Base-by-base conservation (phyloP, 2,113 vertebrate genomes). In the Cervus canadensis region DNA sequence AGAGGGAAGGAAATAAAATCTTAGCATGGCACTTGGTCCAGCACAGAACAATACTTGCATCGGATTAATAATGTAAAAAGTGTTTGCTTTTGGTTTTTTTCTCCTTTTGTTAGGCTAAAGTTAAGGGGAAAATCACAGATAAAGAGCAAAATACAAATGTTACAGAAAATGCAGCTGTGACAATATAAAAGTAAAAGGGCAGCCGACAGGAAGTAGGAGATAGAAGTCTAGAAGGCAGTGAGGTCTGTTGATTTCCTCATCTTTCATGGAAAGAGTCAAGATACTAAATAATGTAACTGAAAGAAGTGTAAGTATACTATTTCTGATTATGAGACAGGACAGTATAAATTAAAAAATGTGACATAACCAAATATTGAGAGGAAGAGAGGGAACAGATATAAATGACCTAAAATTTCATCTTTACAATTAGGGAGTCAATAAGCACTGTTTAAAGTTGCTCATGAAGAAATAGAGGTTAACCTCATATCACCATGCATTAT, bases 371-470 rank as follows among this genome's bases (percentile, higher is more conserved):
- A 87, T 56, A 43, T 3, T 87, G 74, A 78, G 40, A 64, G 78
- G 50, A 86, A 64, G n/a, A 52, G 2, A 48, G 16, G 9, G 4
- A 52, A 79, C 52, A 48, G 78, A 60, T 1, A 23, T 2, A 59
- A 91, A 64, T 64, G 67, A 96, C 23, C 64, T 90, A 16, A 91
- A 62, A 30, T n/a, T 26, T 54, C 89, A 60, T 90, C 89, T 91
- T 94, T 81, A 91, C 59, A 85, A 40, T 5, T 7, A 87, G 45
- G 50, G 52, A 33, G 57, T 52, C 89, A 43, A 2, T 28, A 56
- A 43, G 28, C 36, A 74, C 2, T 54, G 52, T 17, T 26, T 86
- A 2, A 36, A 60, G 40, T 67, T 79, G 43, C 36, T 56, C 60
- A 62, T 81, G 30, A 74, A 30, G 52, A 59, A 74, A 50, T 0